Evolutionary conservation across 2,113 vertebrate species (phyloP).

Genomic region (Atlantisia rogersi): DNA sequence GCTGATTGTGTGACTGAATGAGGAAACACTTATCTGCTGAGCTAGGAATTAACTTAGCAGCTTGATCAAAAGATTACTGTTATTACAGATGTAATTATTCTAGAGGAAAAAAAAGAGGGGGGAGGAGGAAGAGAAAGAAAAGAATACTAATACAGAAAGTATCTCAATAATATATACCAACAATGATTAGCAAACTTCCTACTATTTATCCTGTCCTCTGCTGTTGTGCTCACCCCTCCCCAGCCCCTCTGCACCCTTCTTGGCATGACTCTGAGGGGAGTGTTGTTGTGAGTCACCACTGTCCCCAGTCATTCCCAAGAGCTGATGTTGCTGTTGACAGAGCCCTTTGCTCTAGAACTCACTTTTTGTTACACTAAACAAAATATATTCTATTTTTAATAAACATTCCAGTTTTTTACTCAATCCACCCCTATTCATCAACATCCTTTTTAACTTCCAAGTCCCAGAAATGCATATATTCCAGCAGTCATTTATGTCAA

Average conservation of each 20-base stretch:
- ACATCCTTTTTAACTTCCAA: not conserved
- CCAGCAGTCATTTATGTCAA: not conserved
- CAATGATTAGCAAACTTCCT: not conserved
- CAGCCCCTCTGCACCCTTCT: not conserved
- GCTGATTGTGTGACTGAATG: not conserved
- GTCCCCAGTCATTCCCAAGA: not conserved
- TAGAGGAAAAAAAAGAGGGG: accelerated
- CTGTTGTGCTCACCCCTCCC: not conserved
- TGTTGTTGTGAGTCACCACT: accelerated
- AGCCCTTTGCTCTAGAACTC: not conserved
- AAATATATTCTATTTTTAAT: not conserved
- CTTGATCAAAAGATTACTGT: not conserved
- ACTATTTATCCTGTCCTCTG: not conserved
- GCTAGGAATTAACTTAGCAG: not conserved
- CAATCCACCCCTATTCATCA: not conserved
- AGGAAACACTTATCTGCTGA: not conserved
- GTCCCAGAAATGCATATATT: not conserved
- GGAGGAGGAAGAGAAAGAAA: not conserved
- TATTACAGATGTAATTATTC: not conserved
- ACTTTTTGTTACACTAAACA: not conserved
- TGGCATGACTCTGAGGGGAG: accelerated
- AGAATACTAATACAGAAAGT: not conserved
- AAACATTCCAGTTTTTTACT: not conserved
- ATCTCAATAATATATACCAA: not conserved
- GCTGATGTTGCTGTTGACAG: not conserved